Evolutionary conservation across 2,113 vertebrate genomes (phyloP).

Genomic region (human (Homo sapiens)): GRCh38 chr3:171612501-171613000

Average conservation of each 20-base stretch:
- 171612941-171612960: too few relatives aligned
- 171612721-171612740: not conserved
- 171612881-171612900: not conserved
- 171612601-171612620: not conserved
- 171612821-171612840: not conserved
- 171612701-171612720: not conserved
- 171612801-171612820: not conserved
- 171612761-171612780: not conserved
- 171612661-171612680: not conserved
- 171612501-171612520: not conserved
- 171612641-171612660: not conserved
- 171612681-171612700: not conserved
- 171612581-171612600: not conserved
- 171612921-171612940: too few relatives aligned
- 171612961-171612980: too few relatives aligned
- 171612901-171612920: too few relatives aligned
- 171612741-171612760: not conserved
- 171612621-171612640: not conserved
- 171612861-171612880: not conserved
- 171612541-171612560: not conserved
- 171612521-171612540: not conserved
- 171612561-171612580: not conserved
- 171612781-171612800: not conserved
- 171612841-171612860: not conserved
- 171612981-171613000: too few relatives aligned